A percentile compares a stretch with the other conserved stretches of the same genome.
These are phyloP conservation scores for Prenolepis imparis DNA, from an alignment of 2,888 invertebrate species.

Conservation along the genomic window DNA sequence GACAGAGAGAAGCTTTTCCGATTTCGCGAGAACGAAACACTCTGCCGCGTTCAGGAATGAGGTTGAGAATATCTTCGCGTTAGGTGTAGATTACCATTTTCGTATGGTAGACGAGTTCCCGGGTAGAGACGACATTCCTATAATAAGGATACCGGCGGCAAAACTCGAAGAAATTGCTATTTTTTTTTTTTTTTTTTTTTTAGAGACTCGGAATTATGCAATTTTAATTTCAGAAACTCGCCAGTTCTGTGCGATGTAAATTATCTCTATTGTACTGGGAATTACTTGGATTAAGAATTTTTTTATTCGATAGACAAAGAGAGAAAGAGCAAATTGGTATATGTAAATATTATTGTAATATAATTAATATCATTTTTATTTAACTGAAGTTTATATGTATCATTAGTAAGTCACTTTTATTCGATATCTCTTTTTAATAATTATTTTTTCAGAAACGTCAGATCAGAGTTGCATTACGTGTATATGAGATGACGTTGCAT, in stretches of 20 bases:
- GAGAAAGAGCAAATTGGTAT: neutral
- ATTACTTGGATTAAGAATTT: neutral
- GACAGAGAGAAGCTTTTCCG: neutral
- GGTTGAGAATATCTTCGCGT: conserved; percentile 61
- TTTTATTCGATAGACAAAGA: neutral
- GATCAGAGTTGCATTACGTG: neutral
- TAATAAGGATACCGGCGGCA: conserved; percentile 57
- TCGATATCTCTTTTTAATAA: neutral
- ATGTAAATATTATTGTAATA: neutral
- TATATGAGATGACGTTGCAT: neutral
- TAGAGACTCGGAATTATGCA: neutral
- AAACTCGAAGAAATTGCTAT: conserved; percentile 29
- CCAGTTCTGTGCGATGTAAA: neutral
- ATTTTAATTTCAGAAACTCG: neutral
- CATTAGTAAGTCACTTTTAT: neutral
- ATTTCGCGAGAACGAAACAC: neutral
- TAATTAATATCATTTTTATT: neutral
- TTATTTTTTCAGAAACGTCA: neutral
- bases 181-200: neutral
- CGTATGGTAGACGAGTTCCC: conserved; percentile 51
- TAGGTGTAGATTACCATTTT: conserved; percentile 50
- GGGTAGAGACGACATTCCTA: conserved; percentile 44
- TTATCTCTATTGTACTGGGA: neutral
- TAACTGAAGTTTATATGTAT: neutral
- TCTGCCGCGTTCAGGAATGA: conserved; percentile 22